Evolutionary conservation across 2,888 invertebrate species (phyloP).

Genomic region (Chromoteleia sp.): DNA sequence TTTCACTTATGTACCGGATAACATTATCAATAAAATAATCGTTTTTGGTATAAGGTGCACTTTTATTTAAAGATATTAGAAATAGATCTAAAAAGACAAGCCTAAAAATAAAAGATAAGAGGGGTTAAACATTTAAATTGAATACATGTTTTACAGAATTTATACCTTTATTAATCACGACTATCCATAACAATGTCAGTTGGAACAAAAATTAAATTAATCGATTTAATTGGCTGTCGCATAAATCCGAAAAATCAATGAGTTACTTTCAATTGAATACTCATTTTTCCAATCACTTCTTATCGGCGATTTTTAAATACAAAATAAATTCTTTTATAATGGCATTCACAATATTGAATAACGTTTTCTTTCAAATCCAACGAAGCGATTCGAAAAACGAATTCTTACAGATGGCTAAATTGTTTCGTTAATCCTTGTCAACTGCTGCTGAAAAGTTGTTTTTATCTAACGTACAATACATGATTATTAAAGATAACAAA

Average conservation of each 20-base stretch:
- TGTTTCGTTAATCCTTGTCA: slow-evolving; percentile 13
- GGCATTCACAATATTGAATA: slow-evolving; percentile 22
- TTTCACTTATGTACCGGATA: too few relatives aligned
- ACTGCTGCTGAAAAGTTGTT: not conserved
- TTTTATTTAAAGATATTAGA: too few relatives aligned
- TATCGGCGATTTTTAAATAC: slow-evolving; percentile 3
- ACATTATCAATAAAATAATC: too few relatives aligned
- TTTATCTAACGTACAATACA: too few relatives aligned
- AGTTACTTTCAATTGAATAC: not conserved
- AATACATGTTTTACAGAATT: slow-evolving; percentile 43
- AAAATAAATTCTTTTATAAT: slow-evolving; percentile 34
- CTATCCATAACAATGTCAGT: slow-evolving; percentile 62
- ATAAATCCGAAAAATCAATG: slow-evolving; percentile 21
- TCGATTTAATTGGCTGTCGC: slow-evolving; percentile 19
- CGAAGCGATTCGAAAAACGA: slow-evolving; percentile 35
- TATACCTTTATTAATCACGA: slow-evolving; percentile 57
- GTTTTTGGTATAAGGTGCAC: too few relatives aligned
- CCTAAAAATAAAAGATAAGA: not conserved
- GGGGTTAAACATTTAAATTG: not conserved
- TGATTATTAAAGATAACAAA: too few relatives aligned
- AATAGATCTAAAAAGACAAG: not conserved
- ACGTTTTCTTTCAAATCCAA: slow-evolving; percentile 3
- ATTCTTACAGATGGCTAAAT: not conserved
- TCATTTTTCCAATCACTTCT: slow-evolving; percentile 42
- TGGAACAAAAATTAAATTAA: slow-evolving; percentile 52